Evolutionary conservation across 1,140 invertebrate species (phyloP).

Genomic region (Zophobas morio): DNA sequence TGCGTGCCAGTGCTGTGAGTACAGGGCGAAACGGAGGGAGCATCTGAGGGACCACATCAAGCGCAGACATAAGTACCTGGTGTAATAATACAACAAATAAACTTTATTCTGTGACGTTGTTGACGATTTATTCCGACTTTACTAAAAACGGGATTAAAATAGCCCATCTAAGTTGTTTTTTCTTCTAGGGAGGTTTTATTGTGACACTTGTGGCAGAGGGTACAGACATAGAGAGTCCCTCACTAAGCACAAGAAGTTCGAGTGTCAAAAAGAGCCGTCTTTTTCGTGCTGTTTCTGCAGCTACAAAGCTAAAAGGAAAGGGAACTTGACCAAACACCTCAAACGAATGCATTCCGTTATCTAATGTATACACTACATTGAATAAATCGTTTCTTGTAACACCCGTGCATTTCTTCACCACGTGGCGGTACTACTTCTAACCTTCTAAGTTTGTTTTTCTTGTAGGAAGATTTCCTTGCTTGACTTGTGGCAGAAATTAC

Average conservation of each 20-base stretch:
- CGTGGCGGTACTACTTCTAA: neutral
- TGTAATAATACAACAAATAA: neutral
- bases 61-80: constrained; percentile 17
- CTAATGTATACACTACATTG: neutral
- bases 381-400: neutral
- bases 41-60: constrained; percentile 65
- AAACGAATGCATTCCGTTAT: constrained; percentile 24
- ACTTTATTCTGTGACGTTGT: neutral
- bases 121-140: no score
- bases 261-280: constrained; percentile 76
- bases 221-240: constrained; percentile 42
- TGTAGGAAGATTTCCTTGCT: constrained; percentile 68
- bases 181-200: constrained; percentile 20
- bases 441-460: constrained; percentile 20
- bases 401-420: neutral
- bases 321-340: constrained; percentile 66
- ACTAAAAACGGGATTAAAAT: no score
- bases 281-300: constrained; percentile 72
- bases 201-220: constrained; percentile 45
- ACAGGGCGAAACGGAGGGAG: constrained; percentile 59
- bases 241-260: constrained; percentile 72
- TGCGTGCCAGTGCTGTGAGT: constrained; percentile 69
- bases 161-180: neutral
- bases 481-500: constrained; percentile 73
- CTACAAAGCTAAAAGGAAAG: constrained; percentile 59